phyloP scores from a whole-genome alignment of 2,797 vertebrate genomes.

The Rachycentron canadum region DNA sequence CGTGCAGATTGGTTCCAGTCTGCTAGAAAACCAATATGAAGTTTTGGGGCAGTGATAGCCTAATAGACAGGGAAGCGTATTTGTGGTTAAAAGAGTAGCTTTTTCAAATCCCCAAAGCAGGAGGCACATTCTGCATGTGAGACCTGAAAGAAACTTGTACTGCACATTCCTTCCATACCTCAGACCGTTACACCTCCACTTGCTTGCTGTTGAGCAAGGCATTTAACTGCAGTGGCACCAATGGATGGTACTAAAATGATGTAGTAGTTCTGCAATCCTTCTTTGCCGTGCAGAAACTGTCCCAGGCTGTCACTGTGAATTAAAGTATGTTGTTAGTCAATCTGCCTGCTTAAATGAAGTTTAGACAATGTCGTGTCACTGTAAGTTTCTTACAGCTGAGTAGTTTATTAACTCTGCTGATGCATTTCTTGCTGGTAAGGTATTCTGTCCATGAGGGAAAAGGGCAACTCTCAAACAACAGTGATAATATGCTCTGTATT shows the following conservation, averaged over 20 bases:
- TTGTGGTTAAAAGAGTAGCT: conserved; percentile 58
- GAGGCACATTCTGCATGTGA: conserved; percentile 31
- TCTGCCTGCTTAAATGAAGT: conserved; percentile 66
- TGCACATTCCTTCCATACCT: conserved; percentile 21
- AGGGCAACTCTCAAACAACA: conserved; percentile 30
- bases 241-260: background rate
- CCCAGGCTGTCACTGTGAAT: conserved; percentile 61
- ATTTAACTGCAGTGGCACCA: conserved; percentile 20
- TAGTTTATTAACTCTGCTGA: conserved; percentile 67
- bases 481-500: conserved; percentile 23
- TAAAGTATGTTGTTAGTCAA: conserved; percentile 58
- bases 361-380: conserved; percentile 53
- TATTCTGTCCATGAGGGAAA: conserved; percentile 35
- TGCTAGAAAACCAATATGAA: conserved; percentile 74
- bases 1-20: conserved; percentile 75
- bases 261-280: background rate
- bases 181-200: conserved; percentile 21
- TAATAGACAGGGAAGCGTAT: conserved; percentile 58
- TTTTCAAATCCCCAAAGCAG: conserved; percentile 62
- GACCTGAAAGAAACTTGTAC: conserved; percentile 34
- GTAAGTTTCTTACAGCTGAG: conserved; percentile 40
- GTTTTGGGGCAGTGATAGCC: conserved; percentile 61
- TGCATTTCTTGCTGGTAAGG: conserved; percentile 52
- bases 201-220: conserved; percentile 23
- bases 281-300: conserved; percentile 33